A percentile compares a stretch with the other conserved stretches of the same genome.
Evolutionary conservation across 2,113 vertebrate species (phyloP).

Genomic region (Cottus gobio): DNA sequence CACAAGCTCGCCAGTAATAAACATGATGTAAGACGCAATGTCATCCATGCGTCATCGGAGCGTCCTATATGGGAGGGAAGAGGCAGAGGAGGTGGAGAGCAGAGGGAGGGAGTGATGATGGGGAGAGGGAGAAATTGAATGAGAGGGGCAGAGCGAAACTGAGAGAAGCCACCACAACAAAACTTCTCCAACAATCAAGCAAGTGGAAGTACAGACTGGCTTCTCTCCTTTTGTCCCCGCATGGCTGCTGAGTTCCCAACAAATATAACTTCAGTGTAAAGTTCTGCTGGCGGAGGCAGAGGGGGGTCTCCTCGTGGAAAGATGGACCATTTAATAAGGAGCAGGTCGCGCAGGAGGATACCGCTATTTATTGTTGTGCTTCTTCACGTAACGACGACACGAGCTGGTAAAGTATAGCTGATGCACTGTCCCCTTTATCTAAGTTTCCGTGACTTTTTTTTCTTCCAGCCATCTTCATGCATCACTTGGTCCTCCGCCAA

Average conservation of each 20-base stretch:
- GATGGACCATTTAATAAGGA: conserved; percentile 78
- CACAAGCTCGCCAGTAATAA: conserved; percentile 54
- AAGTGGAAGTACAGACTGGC: conserved; percentile 61
- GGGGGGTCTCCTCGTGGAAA: conserved; percentile 57
- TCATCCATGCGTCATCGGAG: conserved; percentile 56
- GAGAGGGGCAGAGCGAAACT: conserved; percentile 73
- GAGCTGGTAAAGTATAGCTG: conserved; percentile 78
- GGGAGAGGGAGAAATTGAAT: conserved; percentile 81
- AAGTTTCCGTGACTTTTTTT: conserved; percentile 16
- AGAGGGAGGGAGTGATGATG: conserved; percentile 73
- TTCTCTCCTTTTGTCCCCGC: conserved; percentile 41
- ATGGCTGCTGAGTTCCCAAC: conserved; percentile 70
- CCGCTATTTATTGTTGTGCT: conserved; percentile 65
- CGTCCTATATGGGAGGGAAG: conserved; percentile 65
- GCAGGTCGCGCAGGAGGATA: conserved; percentile 59
- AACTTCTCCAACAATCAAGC: conserved; percentile 69
- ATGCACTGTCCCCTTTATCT: not conserved
- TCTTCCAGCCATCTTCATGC: conserved; percentile 2
- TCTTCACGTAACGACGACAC: conserved; percentile 64
- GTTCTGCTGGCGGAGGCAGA: conserved; percentile 63
- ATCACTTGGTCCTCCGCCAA: conserved; percentile 4
- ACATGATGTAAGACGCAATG: conserved; percentile 68
- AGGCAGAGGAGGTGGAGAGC: conserved; percentile 64
- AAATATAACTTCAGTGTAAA: conserved; percentile 42
- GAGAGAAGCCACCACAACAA: conserved; percentile 73